These are phyloP conservation scores for Hoplostethus mediterraneus DNA, from an alignment of 2,797 vertebrate species.

Conservation along the genomic window DNA sequence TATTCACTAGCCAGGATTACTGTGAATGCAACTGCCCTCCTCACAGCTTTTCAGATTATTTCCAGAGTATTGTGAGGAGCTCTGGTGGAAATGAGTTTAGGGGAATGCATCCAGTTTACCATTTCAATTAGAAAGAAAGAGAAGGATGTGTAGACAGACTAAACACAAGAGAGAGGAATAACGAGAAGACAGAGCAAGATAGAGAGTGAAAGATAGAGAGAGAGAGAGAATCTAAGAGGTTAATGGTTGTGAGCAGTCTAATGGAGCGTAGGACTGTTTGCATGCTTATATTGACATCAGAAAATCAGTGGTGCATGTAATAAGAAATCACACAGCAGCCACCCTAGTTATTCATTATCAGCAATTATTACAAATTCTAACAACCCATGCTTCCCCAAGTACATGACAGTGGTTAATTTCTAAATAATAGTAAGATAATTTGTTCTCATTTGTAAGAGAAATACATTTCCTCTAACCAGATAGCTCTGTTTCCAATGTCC, in stretches of 20 bases:
- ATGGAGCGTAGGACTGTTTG: constrained; percentile 40
- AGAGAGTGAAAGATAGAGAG: background rate
- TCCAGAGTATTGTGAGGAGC: constrained; percentile 36
- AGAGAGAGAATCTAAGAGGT: background rate
- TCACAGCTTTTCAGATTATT: constrained; percentile 22
- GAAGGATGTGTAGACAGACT: constrained; percentile 35
- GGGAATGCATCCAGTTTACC: background rate
- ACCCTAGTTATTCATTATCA: constrained; percentile 39
- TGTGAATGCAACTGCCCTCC: constrained; percentile 41
- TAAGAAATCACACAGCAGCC: constrained; percentile 31
- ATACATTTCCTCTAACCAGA: constrained; percentile 29
- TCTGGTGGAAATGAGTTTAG: constrained; percentile 17
- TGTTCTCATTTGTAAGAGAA: constrained; percentile 37
- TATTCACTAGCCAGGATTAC: constrained; percentile 47
- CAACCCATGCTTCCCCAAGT: constrained; percentile 23
- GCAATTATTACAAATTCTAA: constrained; percentile 43
- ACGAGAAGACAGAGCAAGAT: background rate
- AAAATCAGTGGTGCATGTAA: constrained; percentile 38
- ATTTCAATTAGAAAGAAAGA: constrained; percentile 44
- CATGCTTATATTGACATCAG: constrained; percentile 44
- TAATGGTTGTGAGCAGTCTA: constrained; percentile 36
- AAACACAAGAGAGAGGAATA: constrained; percentile 12
- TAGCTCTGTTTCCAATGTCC: constrained; percentile 9
- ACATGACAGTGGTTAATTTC: constrained; percentile 14
- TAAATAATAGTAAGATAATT: constrained; percentile 41